A percentile compares a stretch with the other conserved stretches of the same genome.
Conservation (phyloP, 2,888 invertebrate species). For the Cantharis rustica region DNA sequence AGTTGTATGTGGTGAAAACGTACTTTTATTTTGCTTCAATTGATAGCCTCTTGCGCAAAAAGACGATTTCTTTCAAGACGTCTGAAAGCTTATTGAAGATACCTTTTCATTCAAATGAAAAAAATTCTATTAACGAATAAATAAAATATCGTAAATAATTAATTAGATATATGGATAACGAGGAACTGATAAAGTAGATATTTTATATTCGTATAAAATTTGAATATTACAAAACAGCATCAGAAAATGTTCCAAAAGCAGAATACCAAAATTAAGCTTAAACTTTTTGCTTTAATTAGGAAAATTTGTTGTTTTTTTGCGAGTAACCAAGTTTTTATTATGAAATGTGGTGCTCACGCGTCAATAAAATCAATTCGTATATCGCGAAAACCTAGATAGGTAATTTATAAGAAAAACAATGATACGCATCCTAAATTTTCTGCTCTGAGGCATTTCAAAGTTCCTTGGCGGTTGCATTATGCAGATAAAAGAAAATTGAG, state of each 20-base stretch:
- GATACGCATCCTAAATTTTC: not conserved
- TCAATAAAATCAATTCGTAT: not conserved
- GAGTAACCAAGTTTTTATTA: not conserved
- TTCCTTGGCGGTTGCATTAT: not conserved
- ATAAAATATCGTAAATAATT: not conserved
- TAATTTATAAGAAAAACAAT: not conserved
- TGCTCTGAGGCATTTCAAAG: not conserved
- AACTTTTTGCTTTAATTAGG: not conserved
- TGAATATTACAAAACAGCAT: not conserved
- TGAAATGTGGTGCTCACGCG: not conserved
- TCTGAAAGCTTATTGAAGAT: not conserved
- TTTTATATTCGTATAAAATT: not conserved
- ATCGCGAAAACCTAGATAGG: not conserved
- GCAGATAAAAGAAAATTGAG: slow-evolving; percentile 2
- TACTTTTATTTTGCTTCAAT: slow-evolving; percentile 2
- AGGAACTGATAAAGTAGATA: not conserved
- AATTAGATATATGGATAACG: not conserved
- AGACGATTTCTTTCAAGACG: not conserved
- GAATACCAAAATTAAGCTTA: not conserved
- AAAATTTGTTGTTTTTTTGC: not conserved
- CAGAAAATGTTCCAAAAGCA: not conserved
- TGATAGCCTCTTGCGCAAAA: not conserved
- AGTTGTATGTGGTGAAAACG: slow-evolving; percentile 15
- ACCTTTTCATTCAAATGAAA: not conserved
- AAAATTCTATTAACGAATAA: not conserved